Base-by-base conservation (phyloP, 2,797 vertebrate species). In the Sebastes melanostomus region DNA sequence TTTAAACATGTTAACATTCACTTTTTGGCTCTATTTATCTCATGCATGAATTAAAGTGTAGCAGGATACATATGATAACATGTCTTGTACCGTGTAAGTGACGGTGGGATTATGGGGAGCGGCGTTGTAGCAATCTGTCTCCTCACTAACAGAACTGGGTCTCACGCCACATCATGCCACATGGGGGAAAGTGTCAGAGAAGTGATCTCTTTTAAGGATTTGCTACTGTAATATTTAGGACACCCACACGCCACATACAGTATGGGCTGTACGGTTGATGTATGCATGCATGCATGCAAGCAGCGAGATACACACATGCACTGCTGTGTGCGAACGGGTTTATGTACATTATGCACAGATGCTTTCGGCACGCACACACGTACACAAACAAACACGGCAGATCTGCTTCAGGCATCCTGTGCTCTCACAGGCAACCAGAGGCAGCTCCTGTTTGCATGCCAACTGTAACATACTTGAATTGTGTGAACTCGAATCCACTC, bases 221-320 rank as follows among this genome's bases (percentile, higher is more conserved):
- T 82, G 18, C 67, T 80, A 71, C 27, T 82, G 58, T 75, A 81
- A 88, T 89, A 89, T 88, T 86, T 54, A 84, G 86, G 72, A 24
- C 84, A 81, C 82, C 77, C 73, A 67, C 63, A 25, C 46, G 62
- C 77, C 30, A 63, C 63, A 67, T 14, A 36, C 10, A 11, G 56
- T 46, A 46, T 0, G 22, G 54, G n/a, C 34, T 25, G 13, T 18
- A 16, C 1, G 59, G 27, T 61, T 50, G 27, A n/a, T 24, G 67
- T 80, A 75, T 59, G 74, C 75, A 9, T 55, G 60, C 58, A 29
- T 38, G 20, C 36, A 29, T 38, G 32, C 61, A 24, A 38, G 25
- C 24, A 4, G 42, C 20, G 59, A 34, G 32, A 77, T 30, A 22
- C n/a, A 50, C 30, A 27, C 46, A 72, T 50, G 20, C 24, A 24